Evolutionary conservation across 2,888 invertebrate species (phyloP), one percentile per base, ranked within the genome.

Genomic region (Limnephilus lunatus): DNA sequence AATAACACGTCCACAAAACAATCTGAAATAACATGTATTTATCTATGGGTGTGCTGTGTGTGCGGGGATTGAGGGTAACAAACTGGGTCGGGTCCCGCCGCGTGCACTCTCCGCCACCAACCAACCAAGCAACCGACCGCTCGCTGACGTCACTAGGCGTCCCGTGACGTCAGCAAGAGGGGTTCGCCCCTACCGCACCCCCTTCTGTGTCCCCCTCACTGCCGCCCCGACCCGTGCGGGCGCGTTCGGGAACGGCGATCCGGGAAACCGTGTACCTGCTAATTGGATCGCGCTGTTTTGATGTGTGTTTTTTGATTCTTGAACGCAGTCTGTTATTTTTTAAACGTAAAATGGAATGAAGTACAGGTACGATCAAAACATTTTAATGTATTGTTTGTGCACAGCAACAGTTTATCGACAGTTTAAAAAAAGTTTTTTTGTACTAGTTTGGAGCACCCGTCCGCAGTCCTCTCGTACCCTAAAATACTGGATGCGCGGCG

Each of bases 101-200:
- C 92, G 89, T 91, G 93, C 92, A 92, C 87, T 48, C 48, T 12
- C 48, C 48, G 48, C 48, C 9, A 48, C 48, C 48, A 48, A 48
- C 48, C 48, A 48, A 48, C 44, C 44, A 44, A 44, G 44, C 11
- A 44, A 44, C 15, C 48, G 48, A 48, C 48, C 48, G 48, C 2
- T 91, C 91, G 91, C 90, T 83, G 91, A 92, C 89, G 91, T 94
- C 95, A 95, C 95, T 19, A 94, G 94, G 94, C 87, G 53, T 87
- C 93, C 94, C 94, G 95, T 96, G 96, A 96, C 96, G 96, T 96
- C 96, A 96, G 95, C 96, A 95, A 95, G 95, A 48, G 48, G 48
- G 48, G 48, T 14, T 95, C 94, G 94, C 94, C 92, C 93, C 83
- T 90, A 94, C 94, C 95, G 94, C 94, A 94, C 94, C 89, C 92